These are phyloP conservation scores for Plotosus lineatus DNA, from an alignment of 2,113 vertebrate species.

Conservation along the genomic window DNA sequence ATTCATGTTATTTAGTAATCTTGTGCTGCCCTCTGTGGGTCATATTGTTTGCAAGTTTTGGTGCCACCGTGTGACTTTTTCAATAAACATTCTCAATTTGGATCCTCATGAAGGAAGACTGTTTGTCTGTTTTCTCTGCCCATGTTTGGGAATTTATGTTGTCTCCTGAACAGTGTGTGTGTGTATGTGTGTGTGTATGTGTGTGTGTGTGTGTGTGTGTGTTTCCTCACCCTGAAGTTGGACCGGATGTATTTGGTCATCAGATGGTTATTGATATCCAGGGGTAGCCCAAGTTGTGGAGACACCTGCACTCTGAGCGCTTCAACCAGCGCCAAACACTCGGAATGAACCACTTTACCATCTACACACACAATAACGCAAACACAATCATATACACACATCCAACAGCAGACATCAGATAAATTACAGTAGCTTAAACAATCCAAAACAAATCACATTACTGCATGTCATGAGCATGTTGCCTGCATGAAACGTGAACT, in stretches of 20 bases:
- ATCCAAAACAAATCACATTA: no score
- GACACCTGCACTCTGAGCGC: conserved; percentile 81
- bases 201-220: background rate
- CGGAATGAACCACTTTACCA: conserved; percentile 70
- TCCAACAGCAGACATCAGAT: background rate
- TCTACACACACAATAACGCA: conserved; percentile 54
- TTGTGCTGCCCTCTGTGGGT: no score
- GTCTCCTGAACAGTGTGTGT: no score
- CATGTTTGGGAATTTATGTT: no score
- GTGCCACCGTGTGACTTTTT: no score
- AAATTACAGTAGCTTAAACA: background rate
- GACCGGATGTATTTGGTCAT: conserved; percentile 89
- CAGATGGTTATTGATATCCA: conserved; percentile 94
- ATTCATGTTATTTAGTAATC: no score
- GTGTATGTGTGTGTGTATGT: conserved; percentile 8
- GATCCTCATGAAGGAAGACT: no score
- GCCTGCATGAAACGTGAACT: background rate
- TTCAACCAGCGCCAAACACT: conserved; percentile 77
- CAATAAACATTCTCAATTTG: no score
- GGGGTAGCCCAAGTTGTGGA: conserved; percentile 83
- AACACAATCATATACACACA: conserved; percentile 27
- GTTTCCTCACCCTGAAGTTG: conserved; percentile 83
- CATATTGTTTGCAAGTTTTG: no score
- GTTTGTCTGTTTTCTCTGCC: no score
- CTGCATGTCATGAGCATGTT: no score